Evolutionary conservation across 23 tunicate genomes (phyloP).

Genomic region (Styela plicata): DNA sequence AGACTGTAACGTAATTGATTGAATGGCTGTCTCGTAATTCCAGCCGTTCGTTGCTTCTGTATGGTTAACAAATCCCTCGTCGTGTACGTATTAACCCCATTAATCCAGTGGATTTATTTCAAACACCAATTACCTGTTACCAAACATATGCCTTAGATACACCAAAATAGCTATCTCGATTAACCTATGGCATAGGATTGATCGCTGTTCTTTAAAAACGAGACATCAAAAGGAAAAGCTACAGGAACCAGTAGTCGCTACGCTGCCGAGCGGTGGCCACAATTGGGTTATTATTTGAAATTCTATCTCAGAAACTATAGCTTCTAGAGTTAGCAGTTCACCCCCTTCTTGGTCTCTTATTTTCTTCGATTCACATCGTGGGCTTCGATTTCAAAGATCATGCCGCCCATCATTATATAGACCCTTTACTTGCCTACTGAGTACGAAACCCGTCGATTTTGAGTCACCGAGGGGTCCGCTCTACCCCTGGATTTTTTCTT

Average conservation of each 20-base stretch:
- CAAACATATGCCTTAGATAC: no score
- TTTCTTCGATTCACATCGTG: slow-evolving; percentile 23
- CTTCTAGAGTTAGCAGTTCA: background rate
- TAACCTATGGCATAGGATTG: no score
- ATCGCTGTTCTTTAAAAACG: no score
- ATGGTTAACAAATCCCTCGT: slow-evolving; percentile 1
- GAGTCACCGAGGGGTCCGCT: no score
- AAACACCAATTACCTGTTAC: no score
- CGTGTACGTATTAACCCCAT: slow-evolving; percentile 11
- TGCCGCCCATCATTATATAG: background rate
- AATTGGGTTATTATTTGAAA: background rate
- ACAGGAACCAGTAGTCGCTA: no score
- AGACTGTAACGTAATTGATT: background rate
- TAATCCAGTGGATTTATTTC: slow-evolving; percentile 8
- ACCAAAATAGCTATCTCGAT: no score
- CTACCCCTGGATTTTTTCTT: no score
- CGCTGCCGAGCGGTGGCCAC: no score
- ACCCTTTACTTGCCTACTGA: background rate
- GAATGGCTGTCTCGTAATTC: background rate
- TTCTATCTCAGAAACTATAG: background rate
- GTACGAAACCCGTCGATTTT: no score
- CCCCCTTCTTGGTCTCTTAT: background rate
- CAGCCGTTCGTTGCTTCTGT: background rate
- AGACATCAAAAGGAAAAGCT: no score
- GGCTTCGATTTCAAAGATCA: slow-evolving; percentile 17